Percentiles rank a stretch among this genome's conserved stretches.
phyloP scores from a whole-genome alignment of 2,797 vertebrate genomes.

The Bovichtus variegatus region DNA sequence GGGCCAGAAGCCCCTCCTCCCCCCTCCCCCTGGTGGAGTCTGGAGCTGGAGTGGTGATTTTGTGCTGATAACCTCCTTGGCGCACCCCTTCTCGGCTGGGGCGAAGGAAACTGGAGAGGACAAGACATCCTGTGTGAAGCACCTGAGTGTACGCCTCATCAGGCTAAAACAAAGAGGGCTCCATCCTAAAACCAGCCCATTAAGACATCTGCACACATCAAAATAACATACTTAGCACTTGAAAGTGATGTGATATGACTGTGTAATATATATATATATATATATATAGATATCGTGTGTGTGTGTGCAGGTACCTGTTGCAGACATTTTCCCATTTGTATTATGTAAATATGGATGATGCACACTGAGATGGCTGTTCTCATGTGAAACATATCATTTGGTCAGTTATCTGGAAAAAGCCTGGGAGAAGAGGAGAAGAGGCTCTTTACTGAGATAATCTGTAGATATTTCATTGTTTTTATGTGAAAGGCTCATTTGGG shows the following conservation, averaged over 20 bases:
- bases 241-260: background rate
- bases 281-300: background rate
- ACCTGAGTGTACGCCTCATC: constrained; percentile 68
- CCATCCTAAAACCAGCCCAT: constrained; percentile 36
- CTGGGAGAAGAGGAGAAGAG: no score
- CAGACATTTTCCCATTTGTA: background rate
- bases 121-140: constrained; percentile 75
- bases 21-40: constrained; percentile 39
- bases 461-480: no score
- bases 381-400: no score
- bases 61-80: constrained; percentile 78
- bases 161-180: constrained; percentile 66
- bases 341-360: no score
- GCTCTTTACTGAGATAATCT: no score
- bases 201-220: constrained; percentile 28
- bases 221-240: constrained; percentile 13
- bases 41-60: constrained; percentile 77
- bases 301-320: background rate
- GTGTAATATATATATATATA: background rate
- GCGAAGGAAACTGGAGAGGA: constrained; percentile 73
- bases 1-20: constrained; percentile 23
- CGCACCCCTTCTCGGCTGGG: constrained; percentile 38
- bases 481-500: no score
- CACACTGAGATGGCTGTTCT: no score
- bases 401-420: no score